Conservation (phyloP, 23 tunicate genomes). For the Styela plicata region DNA sequence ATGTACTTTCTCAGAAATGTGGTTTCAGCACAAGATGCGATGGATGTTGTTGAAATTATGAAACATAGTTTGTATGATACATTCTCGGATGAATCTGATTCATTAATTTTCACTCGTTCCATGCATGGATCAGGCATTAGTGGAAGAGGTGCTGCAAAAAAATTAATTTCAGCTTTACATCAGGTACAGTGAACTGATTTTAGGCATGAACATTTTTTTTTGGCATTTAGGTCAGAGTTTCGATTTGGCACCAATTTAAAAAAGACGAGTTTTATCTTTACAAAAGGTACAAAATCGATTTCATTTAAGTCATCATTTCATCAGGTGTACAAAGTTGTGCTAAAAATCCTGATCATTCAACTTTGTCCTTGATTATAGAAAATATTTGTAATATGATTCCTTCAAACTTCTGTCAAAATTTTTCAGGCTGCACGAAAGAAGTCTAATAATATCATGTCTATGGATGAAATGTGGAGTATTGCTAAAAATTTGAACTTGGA, state of each 20-base stretch:
- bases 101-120: slow-evolving; percentile 65
- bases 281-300: too few species aligned
- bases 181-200: slow-evolving; percentile 59
- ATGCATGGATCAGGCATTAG: slow-evolving; percentile 91
- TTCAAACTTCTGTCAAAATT: neutral
- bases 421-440: slow-evolving; percentile 44
- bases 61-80: slow-evolving; percentile 83
- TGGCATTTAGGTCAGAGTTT: neutral
- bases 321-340: too few species aligned
- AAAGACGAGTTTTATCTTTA: too few species aligned
- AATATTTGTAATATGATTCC: too few species aligned
- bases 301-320: too few species aligned
- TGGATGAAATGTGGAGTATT: slow-evolving; percentile 45
- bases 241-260: too few species aligned
- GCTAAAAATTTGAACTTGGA: slow-evolving; percentile 51
- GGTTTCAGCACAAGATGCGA: slow-evolving; percentile 78
- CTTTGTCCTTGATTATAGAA: too few species aligned
- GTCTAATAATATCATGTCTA: slow-evolving; percentile 30
- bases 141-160: slow-evolving; percentile 65
- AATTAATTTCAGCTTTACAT: slow-evolving; percentile 50
- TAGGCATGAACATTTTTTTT: neutral
- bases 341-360: too few species aligned
- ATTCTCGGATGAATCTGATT: slow-evolving; percentile 57
- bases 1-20: slow-evolving; percentile 53
- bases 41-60: slow-evolving; percentile 89